These are phyloP conservation scores for Brachystomella parvula DNA, from an alignment of 1,140 invertebrate species.

Conservation along the genomic window DNA sequence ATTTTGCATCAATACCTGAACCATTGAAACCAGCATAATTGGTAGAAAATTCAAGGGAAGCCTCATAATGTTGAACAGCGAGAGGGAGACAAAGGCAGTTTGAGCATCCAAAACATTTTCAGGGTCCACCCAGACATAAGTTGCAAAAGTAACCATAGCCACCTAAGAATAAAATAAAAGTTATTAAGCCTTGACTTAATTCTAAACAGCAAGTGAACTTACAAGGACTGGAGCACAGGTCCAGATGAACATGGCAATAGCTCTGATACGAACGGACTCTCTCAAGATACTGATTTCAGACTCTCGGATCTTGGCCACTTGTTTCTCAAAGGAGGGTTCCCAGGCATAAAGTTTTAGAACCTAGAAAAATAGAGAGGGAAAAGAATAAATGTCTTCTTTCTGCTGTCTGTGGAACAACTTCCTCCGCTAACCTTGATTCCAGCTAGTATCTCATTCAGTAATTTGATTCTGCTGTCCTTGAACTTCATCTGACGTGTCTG, in stretches of 20 bases:
- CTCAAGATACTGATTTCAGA: conserved; percentile 41
- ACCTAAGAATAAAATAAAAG: conserved; percentile 48
- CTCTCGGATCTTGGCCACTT: conserved; percentile 35
- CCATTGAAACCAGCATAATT: conserved; percentile 76
- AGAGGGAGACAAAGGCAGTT: conserved; percentile 12
- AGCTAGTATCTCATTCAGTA: conserved; percentile 43
- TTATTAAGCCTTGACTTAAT: not conserved
- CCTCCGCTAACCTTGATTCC: conserved; percentile 40
- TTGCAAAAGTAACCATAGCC: conserved; percentile 90
- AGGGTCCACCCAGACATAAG: conserved; percentile 59
- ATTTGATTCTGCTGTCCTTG: conserved; percentile 43
- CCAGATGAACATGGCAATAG: conserved; percentile 28
- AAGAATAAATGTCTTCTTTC: not conserved
- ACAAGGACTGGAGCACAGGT: conserved; percentile 52
- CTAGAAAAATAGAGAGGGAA: conserved; percentile 41
- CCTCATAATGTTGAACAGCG: conserved; percentile 25
- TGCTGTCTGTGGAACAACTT: not conserved
- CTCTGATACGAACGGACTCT: conserved; percentile 38
- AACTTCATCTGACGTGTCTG: conserved; percentile 42
- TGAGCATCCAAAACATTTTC: conserved; percentile 9
- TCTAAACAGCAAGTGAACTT: conserved; percentile 62
- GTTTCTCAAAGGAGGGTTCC: conserved; percentile 39
- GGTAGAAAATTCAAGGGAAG: conserved; percentile 58
- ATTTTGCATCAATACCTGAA: conserved; percentile 60
- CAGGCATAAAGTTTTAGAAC: conserved; percentile 46